Evolutionary conservation across 2,113 vertebrate genomes (phyloP).

Genomic region (Dipodomys stephensi): DNA sequence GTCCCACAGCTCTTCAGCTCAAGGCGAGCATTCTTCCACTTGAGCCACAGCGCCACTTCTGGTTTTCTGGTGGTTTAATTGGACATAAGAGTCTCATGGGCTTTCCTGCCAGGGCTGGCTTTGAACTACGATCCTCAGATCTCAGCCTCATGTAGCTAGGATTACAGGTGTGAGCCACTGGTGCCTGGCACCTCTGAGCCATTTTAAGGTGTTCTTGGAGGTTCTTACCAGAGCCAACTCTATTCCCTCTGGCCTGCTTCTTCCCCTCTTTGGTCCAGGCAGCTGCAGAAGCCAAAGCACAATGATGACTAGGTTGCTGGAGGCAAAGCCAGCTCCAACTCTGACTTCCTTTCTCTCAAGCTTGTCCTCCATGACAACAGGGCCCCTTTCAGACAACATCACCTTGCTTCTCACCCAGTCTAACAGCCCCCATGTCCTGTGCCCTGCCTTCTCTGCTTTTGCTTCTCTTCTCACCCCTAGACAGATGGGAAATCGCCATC

Average conservation of each 20-base stretch:
- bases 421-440: not conserved
- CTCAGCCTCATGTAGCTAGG: too few species aligned
- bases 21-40: too few species aligned
- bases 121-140: too few species aligned
- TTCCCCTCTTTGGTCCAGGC: not conserved
- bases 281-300: slow-evolving; percentile 18
- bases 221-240: not conserved
- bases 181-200: not conserved
- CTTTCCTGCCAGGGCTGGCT: too few species aligned
- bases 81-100: too few species aligned
- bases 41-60: too few species aligned
- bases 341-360: not conserved
- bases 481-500: slow-evolving; percentile 76
- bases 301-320: not conserved
- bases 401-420: not conserved
- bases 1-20: too few species aligned
- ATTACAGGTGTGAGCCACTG: too few species aligned
- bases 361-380: not conserved
- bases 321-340: slow-evolving; percentile 11
- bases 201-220: slow-evolving; percentile 3
- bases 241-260: not conserved
- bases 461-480: slow-evolving; percentile 44
- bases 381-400: not conserved
- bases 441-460: slow-evolving; percentile 8
- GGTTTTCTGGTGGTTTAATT: too few species aligned